These are phyloP conservation scores for Polietes domitor DNA, from an alignment of 2,888 invertebrate genomes.

Conservation along the genomic window DNA sequence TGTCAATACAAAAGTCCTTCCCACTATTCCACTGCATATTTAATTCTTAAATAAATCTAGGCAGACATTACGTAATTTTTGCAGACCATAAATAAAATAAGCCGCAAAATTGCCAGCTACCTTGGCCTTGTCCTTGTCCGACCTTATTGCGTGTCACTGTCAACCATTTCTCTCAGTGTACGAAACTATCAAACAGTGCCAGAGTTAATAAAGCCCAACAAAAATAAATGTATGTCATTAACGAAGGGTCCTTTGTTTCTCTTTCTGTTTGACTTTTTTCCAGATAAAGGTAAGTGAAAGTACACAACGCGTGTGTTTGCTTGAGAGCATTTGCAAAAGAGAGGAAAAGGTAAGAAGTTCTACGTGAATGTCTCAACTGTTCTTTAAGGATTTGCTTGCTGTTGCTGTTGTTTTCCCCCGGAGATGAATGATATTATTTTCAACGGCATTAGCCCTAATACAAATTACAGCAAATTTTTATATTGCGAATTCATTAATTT, in stretches of 20 bases:
- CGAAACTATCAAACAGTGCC: background rate
- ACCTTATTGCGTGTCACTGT: too few species aligned
- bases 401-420: background rate
- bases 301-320: background rate
- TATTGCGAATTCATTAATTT: conserved; percentile 18
- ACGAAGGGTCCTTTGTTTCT: conserved; percentile 25
- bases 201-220: background rate
- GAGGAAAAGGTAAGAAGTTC: background rate
- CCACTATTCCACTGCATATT: too few species aligned
- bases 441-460: conserved; percentile 1
- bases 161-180: background rate
- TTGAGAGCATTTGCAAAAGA: background rate
- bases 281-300: background rate
- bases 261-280: conserved; percentile 2
- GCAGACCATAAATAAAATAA: too few species aligned
- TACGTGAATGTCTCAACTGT: conserved; percentile 17
- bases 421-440: background rate
- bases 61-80: too few species aligned
- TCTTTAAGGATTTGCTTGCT: background rate
- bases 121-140: too few species aligned
- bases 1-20: too few species aligned
- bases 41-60: too few species aligned
- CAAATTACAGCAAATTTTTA: background rate
- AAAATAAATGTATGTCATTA: conserved; percentile 25
- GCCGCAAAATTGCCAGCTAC: too few species aligned